Percentiles rank a stretch among this genome's conserved stretches.
phyloP scores from a whole-genome alignment of 2,797 vertebrate genomes.

The Steatocranus sp. region DNA sequence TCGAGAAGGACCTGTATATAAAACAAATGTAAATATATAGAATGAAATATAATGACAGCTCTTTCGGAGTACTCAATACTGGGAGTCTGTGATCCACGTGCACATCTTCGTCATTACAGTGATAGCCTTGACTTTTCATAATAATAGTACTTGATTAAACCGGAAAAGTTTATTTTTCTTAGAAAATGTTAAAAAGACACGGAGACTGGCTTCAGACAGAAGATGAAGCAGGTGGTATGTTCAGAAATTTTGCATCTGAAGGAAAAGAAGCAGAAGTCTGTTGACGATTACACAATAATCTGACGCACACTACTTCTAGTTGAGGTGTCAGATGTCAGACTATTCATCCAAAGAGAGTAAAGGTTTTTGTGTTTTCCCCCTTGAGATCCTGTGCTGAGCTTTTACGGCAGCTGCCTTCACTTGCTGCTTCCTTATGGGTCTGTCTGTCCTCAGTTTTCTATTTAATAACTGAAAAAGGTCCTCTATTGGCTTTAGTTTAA shows the following conservation, averaged over 20 bases:
- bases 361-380: neutral
- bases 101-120: neutral
- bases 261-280: neutral
- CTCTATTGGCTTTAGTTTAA: neutral
- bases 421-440: neutral
- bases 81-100: neutral
- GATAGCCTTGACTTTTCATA: neutral
- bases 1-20: too few relatives aligned
- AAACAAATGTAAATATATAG: neutral
- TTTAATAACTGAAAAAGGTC: neutral
- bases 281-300: neutral
- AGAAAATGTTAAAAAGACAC: fast-evolving
- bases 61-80: neutral
- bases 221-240: neutral
- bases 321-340: neutral
- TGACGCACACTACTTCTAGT: neutral
- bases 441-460: neutral
- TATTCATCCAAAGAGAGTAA: neutral
- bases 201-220: neutral
- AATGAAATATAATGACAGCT: neutral
- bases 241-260: neutral
- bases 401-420: neutral
- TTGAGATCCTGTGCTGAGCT: fast-evolving
- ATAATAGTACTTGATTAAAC: neutral
- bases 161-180: neutral